Conservation (phyloP, 2,113 vertebrate genomes). For the Mastomys coucha region DNA sequence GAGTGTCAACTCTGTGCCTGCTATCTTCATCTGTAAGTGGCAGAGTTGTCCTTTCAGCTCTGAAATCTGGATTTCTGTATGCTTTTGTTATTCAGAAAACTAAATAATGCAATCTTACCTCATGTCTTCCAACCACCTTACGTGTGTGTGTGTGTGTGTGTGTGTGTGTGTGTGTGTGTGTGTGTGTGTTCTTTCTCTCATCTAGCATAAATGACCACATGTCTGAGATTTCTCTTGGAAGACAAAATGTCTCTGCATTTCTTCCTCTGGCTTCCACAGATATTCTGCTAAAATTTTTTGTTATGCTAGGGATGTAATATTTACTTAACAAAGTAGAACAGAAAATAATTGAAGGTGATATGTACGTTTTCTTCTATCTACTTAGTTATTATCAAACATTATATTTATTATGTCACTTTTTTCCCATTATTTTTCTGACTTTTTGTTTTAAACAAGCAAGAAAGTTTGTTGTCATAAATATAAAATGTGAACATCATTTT, state of each 20-base stretch:
- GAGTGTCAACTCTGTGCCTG: neutral
- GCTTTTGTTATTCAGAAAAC: neutral
- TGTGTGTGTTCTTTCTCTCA: neutral
- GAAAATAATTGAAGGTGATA: slow-evolving; percentile 21
- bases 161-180: too few species aligned
- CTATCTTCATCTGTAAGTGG: neutral
- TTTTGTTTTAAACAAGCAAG: slow-evolving; percentile 20
- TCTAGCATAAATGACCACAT: neutral
- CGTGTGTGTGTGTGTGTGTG: too few species aligned
- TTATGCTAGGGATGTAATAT: neutral
- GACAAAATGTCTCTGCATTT: neutral
- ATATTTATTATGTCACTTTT: neutral
- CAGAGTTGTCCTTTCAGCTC: neutral
- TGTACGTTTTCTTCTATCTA: neutral
- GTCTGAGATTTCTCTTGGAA: neutral
- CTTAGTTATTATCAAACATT: slow-evolving; percentile 1
- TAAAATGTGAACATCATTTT: neutral
- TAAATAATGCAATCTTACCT: neutral
- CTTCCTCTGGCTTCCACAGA: neutral
- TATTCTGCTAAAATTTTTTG: neutral
- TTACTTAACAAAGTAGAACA: neutral
- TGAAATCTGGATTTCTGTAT: slow-evolving; percentile 8
- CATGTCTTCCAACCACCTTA: neutral
- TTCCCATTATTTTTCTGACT: neutral
- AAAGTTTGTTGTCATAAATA: neutral